A percentile compares a stretch with the other conserved stretches of the same genome.
Evolutionary conservation across 2,888 invertebrate genomes (phyloP).

Genomic region (Heliconius sara): DNA sequence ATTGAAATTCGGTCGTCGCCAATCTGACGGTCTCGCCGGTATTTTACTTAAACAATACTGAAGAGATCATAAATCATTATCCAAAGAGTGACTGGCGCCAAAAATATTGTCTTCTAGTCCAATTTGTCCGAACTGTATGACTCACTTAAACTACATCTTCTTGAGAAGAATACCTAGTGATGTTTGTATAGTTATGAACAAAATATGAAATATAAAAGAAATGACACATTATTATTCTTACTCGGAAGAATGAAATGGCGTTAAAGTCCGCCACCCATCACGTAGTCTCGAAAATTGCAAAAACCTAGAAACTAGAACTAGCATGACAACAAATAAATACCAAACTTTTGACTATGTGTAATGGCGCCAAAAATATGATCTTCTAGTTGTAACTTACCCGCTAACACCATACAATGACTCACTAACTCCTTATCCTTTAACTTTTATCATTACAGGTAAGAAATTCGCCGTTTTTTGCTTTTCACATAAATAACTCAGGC

Average conservation of each 20-base stretch:
- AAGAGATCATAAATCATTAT: not conserved
- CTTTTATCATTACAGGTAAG: conserved; percentile 1
- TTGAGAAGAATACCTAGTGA: too few relatives aligned
- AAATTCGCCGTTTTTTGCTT: not conserved
- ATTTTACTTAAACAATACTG: not conserved
- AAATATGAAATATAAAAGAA: too few relatives aligned
- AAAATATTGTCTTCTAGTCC: conserved; percentile 13
- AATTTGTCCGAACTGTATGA: conserved; percentile 9
- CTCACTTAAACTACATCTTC: not conserved
- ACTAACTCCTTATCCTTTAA: not conserved
- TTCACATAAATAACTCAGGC: conserved; percentile 8
- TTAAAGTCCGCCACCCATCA: too few relatives aligned
- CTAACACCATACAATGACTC: conserved; percentile 5
- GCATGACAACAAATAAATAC: too few relatives aligned
- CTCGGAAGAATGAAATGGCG: too few relatives aligned
- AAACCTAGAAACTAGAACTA: too few relatives aligned
- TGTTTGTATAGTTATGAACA: too few relatives aligned
- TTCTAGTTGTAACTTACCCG: not conserved
- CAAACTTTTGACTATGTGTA: too few relatives aligned
- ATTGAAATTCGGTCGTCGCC: not conserved
- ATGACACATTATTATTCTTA: too few relatives aligned
- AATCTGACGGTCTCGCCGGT: not conserved
- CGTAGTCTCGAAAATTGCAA: too few relatives aligned
- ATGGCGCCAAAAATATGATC: conserved; percentile 23
- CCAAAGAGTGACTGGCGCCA: conserved; percentile 15